Conservation (phyloP, 2,888 invertebrate species). For the Latrodectus hesperus region DNA sequence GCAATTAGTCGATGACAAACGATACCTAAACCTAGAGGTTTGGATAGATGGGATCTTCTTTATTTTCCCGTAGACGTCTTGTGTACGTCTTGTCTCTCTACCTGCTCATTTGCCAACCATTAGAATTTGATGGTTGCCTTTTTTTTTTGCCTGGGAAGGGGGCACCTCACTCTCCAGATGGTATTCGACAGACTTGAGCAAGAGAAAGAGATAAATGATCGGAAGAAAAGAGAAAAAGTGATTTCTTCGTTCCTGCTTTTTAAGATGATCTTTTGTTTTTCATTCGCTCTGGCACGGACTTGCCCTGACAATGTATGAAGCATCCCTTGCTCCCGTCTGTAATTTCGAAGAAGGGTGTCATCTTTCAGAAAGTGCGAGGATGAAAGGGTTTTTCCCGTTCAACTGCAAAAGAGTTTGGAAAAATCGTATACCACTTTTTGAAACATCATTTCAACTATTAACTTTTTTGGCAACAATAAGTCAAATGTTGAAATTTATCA, state of each 20-base stretch:
- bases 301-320: not conserved
- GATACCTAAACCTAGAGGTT: slow-evolving; percentile 45
- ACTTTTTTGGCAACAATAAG: too few species aligned
- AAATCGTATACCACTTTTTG: too few species aligned
- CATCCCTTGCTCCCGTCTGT: not conserved
- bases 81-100: slow-evolving; percentile 8
- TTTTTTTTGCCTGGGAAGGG: slow-evolving; percentile 17
- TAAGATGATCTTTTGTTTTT: not conserved
- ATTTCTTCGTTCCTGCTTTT: not conserved
- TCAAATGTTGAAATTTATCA: too few species aligned
- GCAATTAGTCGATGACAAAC: slow-evolving; percentile 68
- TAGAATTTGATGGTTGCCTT: slow-evolving; percentile 53
- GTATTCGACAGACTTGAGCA: slow-evolving; percentile 26
- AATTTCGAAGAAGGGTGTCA: not conserved
- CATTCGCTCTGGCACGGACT: not conserved
- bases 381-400: too few species aligned
- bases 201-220: slow-evolving; percentile 14
- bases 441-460: too few species aligned
- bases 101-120: slow-evolving; percentile 68
- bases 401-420: too few species aligned
- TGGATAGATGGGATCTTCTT: not conserved
- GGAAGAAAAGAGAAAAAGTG: slow-evolving; percentile 6
- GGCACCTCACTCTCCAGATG: slow-evolving; percentile 38
- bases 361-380: too few species aligned
- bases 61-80: slow-evolving; percentile 1